A percentile compares a stretch with the other conserved stretches of the same genome.
phyloP scores from a whole-genome alignment of 2,888 invertebrate genomes.

The Hololepta plana region DNA sequence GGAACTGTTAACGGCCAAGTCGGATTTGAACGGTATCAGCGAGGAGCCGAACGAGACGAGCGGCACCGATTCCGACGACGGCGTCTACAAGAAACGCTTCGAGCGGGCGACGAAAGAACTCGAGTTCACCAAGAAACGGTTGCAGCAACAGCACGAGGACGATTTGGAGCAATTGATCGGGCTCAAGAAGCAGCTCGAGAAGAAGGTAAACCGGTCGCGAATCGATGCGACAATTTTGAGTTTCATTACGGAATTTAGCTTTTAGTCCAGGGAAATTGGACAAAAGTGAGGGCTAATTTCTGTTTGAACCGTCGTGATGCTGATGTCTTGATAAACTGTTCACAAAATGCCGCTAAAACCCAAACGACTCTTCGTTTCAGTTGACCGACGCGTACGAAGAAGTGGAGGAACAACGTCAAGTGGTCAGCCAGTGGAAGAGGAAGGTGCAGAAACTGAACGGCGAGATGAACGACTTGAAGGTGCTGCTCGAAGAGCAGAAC shows the following conservation, averaged over 20 bases:
- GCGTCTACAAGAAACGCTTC: slow-evolving; percentile 64
- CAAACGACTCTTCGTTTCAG: no score
- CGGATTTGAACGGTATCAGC: slow-evolving; percentile 42
- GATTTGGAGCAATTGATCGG: slow-evolving; percentile 81
- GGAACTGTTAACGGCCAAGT: slow-evolving; percentile 64
- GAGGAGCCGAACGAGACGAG: slow-evolving; percentile 46
- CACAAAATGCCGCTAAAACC: no score
- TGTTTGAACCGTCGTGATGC: no score
- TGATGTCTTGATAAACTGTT: no score
- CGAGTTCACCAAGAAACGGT: slow-evolving; percentile 66
- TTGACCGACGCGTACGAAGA: slow-evolving; percentile 82
- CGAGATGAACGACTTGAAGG: slow-evolving; percentile 82
- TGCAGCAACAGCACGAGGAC: slow-evolving; percentile 85
- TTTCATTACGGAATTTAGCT: no score
- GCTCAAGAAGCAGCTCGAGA: slow-evolving; percentile 83
- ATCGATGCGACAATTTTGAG: no score
- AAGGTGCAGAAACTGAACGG: slow-evolving; percentile 80
- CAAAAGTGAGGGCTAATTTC: no score
- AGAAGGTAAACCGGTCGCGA: no score
- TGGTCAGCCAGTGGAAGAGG: slow-evolving; percentile 83
- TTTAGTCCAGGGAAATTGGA: no score
- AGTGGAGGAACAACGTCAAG: slow-evolving; percentile 81
- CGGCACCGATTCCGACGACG: slow-evolving; percentile 35
- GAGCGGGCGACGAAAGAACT: slow-evolving; percentile 69
- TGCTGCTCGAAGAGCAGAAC: slow-evolving; percentile 82